Conservation (phyloP, 2,888 invertebrate species). For the Linnaemya vulpina region DNA sequence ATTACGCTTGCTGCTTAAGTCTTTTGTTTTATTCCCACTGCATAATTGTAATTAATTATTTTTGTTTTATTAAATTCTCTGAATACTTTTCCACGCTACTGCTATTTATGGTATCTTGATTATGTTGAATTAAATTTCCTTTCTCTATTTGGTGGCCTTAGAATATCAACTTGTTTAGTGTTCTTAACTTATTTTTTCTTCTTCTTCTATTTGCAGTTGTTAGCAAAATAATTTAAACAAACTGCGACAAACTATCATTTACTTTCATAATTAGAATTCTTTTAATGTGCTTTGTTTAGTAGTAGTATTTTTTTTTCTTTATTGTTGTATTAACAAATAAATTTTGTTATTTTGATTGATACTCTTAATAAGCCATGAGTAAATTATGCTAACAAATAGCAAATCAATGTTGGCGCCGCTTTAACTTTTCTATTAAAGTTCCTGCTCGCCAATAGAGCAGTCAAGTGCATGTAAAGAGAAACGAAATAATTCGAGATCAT, state of each 20-base stretch:
- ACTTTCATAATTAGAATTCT: constrained; percentile 72
- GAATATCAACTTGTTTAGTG: constrained; percentile 7
- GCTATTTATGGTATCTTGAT: constrained; percentile 64
- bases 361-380: constrained; percentile 59
- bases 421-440: constrained; percentile 35
- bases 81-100: constrained; percentile 37
- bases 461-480: background rate
- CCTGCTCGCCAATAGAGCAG: background rate
- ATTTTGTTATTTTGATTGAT: constrained; percentile 59
- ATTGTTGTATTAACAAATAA: constrained; percentile 7
- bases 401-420: constrained; percentile 68
- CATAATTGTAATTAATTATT: constrained; percentile 46
- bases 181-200: background rate
- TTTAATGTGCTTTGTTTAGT: constrained; percentile 42
- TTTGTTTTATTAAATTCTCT: constrained; percentile 38
- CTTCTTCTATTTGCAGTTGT: no score
- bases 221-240: background rate
- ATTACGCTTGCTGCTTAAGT: constrained; percentile 48
- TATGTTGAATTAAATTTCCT: constrained; percentile 61
- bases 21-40: constrained; percentile 62
- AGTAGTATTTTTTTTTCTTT: background rate
- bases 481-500: constrained; percentile 57
- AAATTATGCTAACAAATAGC: constrained; percentile 64
- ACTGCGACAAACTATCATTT: constrained; percentile 54
- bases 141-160: constrained; percentile 50